These are phyloP conservation scores for Eurystomus gularis DNA, from an alignment of 2,113 vertebrate species.

Conservation along the genomic window DNA sequence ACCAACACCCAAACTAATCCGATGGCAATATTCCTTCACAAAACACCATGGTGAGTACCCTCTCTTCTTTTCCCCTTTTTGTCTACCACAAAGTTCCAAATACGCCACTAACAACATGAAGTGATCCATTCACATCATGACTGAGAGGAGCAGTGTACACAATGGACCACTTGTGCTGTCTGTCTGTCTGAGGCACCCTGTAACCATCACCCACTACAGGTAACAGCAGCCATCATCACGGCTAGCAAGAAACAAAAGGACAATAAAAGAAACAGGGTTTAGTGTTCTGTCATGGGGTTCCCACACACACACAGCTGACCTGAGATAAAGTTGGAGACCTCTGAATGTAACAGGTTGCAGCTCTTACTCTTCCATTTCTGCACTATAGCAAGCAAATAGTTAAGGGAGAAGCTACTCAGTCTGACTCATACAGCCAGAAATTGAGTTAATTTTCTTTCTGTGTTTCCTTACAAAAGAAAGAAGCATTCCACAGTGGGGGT, in stretches of 20 bases:
- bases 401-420: background rate
- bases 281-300: fast-evolving
- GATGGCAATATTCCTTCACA: background rate
- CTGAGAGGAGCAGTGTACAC: background rate
- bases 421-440: background rate
- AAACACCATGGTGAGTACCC: background rate
- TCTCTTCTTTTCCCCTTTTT: background rate
- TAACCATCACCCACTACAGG: background rate
- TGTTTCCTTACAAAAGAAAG: background rate
- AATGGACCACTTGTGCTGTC: background rate
- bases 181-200: background rate
- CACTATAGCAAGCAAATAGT: background rate
- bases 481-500: background rate
- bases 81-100: background rate
- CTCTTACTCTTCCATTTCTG: background rate
- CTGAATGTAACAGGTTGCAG: background rate
- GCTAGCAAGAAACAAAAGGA: background rate
- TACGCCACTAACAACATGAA: background rate
- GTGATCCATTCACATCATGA: background rate
- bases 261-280: background rate
- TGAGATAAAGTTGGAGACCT: background rate
- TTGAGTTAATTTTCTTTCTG: background rate
- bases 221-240: background rate
- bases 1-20: background rate
- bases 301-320: background rate